Evolutionary conservation across 2,888 invertebrate genomes (phyloP).

Genomic region (Polymixis flavicincta): DNA sequence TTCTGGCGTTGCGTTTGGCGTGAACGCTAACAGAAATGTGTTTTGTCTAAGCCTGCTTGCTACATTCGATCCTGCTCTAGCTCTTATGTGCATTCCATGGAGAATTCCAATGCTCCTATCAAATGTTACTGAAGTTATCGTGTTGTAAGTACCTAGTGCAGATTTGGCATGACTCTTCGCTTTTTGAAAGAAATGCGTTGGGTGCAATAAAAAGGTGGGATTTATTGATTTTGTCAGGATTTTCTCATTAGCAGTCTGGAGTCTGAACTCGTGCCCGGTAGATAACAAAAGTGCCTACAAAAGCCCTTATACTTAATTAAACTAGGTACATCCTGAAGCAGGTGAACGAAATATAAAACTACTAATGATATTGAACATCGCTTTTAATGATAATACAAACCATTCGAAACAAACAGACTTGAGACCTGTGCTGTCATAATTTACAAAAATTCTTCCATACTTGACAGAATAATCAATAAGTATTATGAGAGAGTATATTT

Average conservation of each 20-base stretch:
- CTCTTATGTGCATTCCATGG: not conserved
- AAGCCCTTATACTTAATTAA: not conserved
- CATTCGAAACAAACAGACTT: slow-evolving; percentile 15
- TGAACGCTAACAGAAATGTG: too few relatives aligned
- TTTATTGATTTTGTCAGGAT: not conserved
- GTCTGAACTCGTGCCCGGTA: not conserved
- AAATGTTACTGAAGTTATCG: not conserved
- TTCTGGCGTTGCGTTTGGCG: too few relatives aligned
- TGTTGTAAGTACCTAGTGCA: not conserved
- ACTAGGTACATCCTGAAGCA: not conserved
- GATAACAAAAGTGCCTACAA: not conserved
- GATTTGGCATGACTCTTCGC: not conserved
- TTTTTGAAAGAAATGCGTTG: not conserved
- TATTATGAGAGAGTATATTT: slow-evolving; percentile 76
- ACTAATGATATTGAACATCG: not conserved
- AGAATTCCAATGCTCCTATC: not conserved
- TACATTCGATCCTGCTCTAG: too few relatives aligned
- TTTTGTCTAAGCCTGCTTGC: too few relatives aligned
- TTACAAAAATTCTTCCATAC: slow-evolving; percentile 1
- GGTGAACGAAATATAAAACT: not conserved
- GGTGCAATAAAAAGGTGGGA: not conserved
- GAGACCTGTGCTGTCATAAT: slow-evolving; percentile 19
- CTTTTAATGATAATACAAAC: slow-evolving; percentile 36
- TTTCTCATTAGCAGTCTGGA: not conserved
- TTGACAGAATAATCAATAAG: not conserved